Evolutionary conservation across 2,113 vertebrate species (phyloP).

Genomic region (Spilogale gracilis): DNA sequence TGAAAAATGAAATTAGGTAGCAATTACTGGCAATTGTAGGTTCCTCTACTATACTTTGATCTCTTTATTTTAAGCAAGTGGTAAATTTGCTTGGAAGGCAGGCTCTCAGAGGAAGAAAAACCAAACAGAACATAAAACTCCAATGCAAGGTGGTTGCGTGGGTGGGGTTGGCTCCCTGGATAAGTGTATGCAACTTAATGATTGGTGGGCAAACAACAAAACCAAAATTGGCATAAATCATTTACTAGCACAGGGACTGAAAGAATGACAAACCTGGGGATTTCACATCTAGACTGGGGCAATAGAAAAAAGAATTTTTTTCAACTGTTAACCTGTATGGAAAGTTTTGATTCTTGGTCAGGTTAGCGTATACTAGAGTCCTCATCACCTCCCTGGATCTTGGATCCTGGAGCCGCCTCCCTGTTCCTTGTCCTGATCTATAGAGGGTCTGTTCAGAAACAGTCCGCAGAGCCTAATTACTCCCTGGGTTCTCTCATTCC

Average conservation of each 20-base stretch:
- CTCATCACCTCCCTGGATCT: not conserved
- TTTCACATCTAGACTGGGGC: not conserved
- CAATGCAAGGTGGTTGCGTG: not conserved
- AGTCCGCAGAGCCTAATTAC: not conserved
- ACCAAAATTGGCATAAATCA: not conserved
- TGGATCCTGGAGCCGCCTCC: not conserved
- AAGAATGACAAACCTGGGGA: not conserved
- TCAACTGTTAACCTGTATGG: not conserved
- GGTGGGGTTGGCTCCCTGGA: not conserved
- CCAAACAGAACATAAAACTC: constrained; percentile 13
- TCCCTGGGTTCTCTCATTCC: not conserved
- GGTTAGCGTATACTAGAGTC: not conserved
- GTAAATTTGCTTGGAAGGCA: constrained; percentile 40
- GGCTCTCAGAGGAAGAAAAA: constrained; percentile 11
- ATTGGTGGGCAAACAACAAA: not conserved
- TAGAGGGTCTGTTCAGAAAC: not conserved
- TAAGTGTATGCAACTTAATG: not conserved
- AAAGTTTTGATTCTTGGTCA: not conserved
- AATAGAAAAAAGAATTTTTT: not conserved
- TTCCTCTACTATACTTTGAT: constrained; percentile 22
- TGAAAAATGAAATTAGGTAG: constrained; percentile 61
- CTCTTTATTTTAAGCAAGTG: constrained; percentile 72
- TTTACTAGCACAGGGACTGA: not conserved
- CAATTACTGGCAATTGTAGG: constrained; percentile 55
- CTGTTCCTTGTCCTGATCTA: not conserved